Evolutionary conservation across 2,113 vertebrate species (phyloP).

Genomic region (Abramis brama): DNA sequence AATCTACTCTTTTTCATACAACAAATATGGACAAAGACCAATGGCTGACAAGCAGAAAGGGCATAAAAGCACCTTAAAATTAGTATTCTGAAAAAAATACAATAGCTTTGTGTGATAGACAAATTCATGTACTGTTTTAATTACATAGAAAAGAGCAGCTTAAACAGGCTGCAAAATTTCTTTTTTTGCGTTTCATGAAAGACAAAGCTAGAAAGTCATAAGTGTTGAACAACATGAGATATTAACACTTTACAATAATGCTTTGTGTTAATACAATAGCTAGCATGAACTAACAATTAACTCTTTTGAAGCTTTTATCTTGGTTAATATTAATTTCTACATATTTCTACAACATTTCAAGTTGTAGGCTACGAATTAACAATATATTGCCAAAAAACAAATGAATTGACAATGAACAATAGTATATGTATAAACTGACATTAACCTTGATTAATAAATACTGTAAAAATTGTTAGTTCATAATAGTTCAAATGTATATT

Average conservation of each 20-base stretch:
- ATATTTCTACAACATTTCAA: neutral
- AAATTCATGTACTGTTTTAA: neutral
- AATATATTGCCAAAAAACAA: neutral
- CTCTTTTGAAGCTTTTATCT: neutral
- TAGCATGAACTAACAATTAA: neutral
- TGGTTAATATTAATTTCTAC: neutral
- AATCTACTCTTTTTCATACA: neutral
- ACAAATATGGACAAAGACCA: neutral
- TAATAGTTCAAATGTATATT: neutral
- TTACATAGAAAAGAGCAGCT: neutral
- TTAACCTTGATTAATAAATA: neutral
- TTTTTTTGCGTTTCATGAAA: neutral
- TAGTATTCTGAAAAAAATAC: neutral
- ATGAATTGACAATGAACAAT: neutral
- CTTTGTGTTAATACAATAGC: neutral
- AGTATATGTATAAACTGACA: neutral
- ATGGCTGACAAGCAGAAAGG: neutral
- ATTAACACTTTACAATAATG: neutral
- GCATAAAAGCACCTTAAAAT: neutral
- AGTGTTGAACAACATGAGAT: slow-evolving; percentile 13
- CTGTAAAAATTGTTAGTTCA: neutral
- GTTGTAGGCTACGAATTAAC: neutral
- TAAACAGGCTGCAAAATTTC: neutral
- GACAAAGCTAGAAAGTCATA: neutral
- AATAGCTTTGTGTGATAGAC: neutral